Base-by-base conservation (phyloP, 2,113 vertebrate genomes). In the Mohoua ochrocephala region DNA sequence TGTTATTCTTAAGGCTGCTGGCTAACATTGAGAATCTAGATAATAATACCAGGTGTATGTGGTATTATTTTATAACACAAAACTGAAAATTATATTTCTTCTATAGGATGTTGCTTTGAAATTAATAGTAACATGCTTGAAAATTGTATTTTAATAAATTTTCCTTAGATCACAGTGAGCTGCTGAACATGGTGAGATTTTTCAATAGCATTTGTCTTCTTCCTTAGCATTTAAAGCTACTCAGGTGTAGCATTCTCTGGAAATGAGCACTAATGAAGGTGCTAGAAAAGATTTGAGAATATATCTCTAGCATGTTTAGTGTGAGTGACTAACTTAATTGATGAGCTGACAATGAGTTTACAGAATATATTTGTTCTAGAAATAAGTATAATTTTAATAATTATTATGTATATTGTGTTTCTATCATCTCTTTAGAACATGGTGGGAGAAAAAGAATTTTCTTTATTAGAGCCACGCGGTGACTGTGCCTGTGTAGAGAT, bases 91-190 rank as follows among this genome's bases (percentile, higher is more conserved):
- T 41, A 4, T n/a, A 37, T 69, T 86, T 89, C 42, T 82, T 68
- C 57, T 69, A 7, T 61, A 60, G 13, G 30, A 47, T 59, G 30
- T 44, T 92, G 47, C 56, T 91, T 93, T 64, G 44, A 86, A 93
- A 91, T 89, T 65, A 89, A 42, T 70, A 84, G 17, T 70, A 67
- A 53, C 1, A 2, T 71, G 27, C 64, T 70, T 69, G 14, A 92
- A 50, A 57, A 86, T 70, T 84, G 42, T 33, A 71, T 65, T 93
- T 89, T 75, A 67, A 89, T 87, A 78, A 39, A 71, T 92, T 92
- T 41, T 89, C 31, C 44, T 73, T 70, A 86, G 76, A n/a, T 44
- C 39, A 69, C 39, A 67, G 33, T 70, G 64, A 77, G 53, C 13
- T 88, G 21, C 35, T 84, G 52, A 91, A 87, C 12, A 24, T 0